Base-by-base conservation (phyloP, 2,113 vertebrate genomes). In the Speoplatyrhinus poulsoni region DNA sequence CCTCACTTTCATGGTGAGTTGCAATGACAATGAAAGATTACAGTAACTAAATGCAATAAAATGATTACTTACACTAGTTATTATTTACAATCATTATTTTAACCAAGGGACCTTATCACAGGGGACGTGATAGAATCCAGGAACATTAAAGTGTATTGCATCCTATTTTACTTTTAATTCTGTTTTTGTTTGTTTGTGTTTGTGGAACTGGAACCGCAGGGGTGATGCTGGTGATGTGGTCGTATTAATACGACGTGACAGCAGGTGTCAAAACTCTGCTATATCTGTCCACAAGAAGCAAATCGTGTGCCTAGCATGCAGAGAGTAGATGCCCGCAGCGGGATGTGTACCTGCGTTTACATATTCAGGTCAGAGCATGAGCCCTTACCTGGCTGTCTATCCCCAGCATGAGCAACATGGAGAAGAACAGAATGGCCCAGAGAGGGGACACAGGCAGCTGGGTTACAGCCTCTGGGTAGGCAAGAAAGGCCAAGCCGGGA, bases 351-450 rank as follows among this genome's bases (percentile, higher is more conserved):
- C 73, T 79, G 66, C 74, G 73, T 87, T 87, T 70, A 54, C 82
- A 84, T 75, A 89, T 87, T 85, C 86, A 91, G 91, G 88, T 91
- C 90, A 91, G 82, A 79, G 76, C 80, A 49, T 75, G 81, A 84
- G 36, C 67, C 77, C 85, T 90, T 93, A 99, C 98, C 96, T 99
- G 97, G 77, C 98, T 99, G 93, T 99, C 98, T 26, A 99, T 98
- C 77, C 98, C 98, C 15, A 99, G 91, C 98, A 99, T 99, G 65
- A 99, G 93, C 80, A 99, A 88, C 98, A 99, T 99, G 66, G 98
- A 99, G 93, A 99, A 99, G 93, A 99, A 99, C 47, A 99, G 93
- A 72, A 98, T 93, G 81, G 98, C 95, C 98, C 98, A 99, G 67
- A 99, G 82, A 0, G 98, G 98, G 69, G 97, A 99, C 72, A 99